Conservation (phyloP, 1,140 invertebrate genomes). For the Diabrotica virgifera region DNA sequence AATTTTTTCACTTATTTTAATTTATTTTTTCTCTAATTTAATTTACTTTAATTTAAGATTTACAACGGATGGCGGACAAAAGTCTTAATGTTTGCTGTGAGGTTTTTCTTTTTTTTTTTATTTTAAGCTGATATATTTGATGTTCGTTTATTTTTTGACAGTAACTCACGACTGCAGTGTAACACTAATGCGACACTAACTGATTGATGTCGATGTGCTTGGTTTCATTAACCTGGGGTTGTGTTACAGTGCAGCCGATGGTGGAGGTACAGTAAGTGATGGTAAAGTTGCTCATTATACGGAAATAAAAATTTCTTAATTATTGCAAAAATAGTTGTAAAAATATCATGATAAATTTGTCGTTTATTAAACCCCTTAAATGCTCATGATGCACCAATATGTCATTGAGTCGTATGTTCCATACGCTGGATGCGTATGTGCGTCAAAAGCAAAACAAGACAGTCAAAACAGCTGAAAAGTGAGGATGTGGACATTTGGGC, state of each 20-base stretch:
- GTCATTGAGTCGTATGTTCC: no score
- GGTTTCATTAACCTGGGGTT: slow-evolving; percentile 37
- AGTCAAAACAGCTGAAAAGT: no score
- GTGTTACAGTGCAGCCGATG: slow-evolving; percentile 49
- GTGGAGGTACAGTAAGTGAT: slow-evolving; percentile 31
- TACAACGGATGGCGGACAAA: slow-evolving; percentile 37
- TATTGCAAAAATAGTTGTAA: no score
- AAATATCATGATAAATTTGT: no score
- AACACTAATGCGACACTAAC: slow-evolving; percentile 46
- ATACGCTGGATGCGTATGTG: no score
- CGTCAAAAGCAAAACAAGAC: no score
- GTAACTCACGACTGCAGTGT: slow-evolving; percentile 50
- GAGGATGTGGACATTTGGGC: no score
- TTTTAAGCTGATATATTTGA: slow-evolving; percentile 46
- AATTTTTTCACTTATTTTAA: slow-evolving; percentile 9
- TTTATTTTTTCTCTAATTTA: slow-evolving; percentile 4
- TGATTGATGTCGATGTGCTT: slow-evolving; percentile 43
- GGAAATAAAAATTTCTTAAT: no score
- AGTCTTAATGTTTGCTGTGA: slow-evolving; percentile 47
- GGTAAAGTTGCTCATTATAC: not conserved
- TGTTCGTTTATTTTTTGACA: slow-evolving; percentile 44
- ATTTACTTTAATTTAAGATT: not conserved
- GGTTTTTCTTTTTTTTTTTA: slow-evolving; percentile 45
- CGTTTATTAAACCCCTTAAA: no score
- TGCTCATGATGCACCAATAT: no score